Base-by-base conservation (phyloP, 2,888 invertebrate genomes). In the Furcula furcula region DNA sequence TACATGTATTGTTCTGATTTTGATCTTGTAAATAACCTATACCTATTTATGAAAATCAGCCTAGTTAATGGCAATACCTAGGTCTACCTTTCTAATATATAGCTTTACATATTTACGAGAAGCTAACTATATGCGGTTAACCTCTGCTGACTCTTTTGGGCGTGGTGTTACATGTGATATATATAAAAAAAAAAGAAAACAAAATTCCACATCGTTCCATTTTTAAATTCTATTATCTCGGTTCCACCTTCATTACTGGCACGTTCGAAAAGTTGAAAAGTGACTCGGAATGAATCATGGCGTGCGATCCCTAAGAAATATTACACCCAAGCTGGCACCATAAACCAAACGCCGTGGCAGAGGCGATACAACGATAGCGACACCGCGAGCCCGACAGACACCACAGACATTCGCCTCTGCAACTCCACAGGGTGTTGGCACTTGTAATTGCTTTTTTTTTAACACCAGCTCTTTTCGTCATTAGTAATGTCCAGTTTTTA, bases 351-450 rank as follows among this genome's bases (percentile, higher is more conserved):
- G 80, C 78, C 72, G 76, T 85, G 84, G 86, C 86, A 83, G 71
- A 71, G 71, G 77, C 85, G 87, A 87, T 88, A 87, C 87, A 85
- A 80, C 83, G 87, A 88, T 88, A 88, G 87, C 83, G 85, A 87
- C 87, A 85, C 80, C 66, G 72, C 79, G 70, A 74, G 73, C 69
- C 69, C 81, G 82, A 84, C 85, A 79, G 83, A 81, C 85, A 79
- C 76, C 75, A 76, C 74, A 79, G 75, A 80, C 78, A 85, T 79
- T 74, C 82, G 69, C 74, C 76, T 68, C 66, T 69, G 55, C 63
- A 36, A 40, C 47, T 37, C 36, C 74, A 86, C 74, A 84, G 86
- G 76, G 27, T 81, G 85, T 66, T 68, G 50, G 0, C 9, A 6
- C 4, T 28, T 18, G 9, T 10, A 18, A 12, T 4, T 14, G 7